Evolutionary conservation across 2,888 invertebrate species (phyloP), one percentile per base, ranked within the genome.

Genomic region (Lydus trimaculatus): DNA sequence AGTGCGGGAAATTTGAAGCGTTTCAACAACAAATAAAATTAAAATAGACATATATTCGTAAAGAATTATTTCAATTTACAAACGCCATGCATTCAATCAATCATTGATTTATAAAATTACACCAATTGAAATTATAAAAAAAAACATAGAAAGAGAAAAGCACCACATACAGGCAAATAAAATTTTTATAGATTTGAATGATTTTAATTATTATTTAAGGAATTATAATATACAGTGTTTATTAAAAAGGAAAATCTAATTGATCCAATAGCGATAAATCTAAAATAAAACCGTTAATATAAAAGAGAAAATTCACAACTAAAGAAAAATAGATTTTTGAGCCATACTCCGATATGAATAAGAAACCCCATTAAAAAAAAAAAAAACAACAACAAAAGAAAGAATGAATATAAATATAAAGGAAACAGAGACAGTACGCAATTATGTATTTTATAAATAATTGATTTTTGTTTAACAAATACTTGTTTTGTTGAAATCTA

Each of bases 1-100:
- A 39, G 17, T 43, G 39, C 39, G 39, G 39, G 39, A 43, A 43
- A 43, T 17, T 43, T 43, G 39, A 43, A 43, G 6, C 7, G 25
- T 63, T 63, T 64, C 17, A n/a, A 52, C 43, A 48, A 63, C 33
- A 63, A 13, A 59, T n/a, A 58, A 31, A 58, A 0, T 17, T 58
- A 13, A 36, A 36, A 36, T n/a, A n/a, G n/a, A n/a, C n/a, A 36
- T 36, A 36, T 36, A 4, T 36, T 36, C 36, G 15, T 33, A 11
- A 33, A 33, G 8, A 11, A 2, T 4, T 33, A 13, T 36, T 1
- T 4, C 0, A 36, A 11, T 36, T 36, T 36, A 36, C 5, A 36
- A 13, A 36, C 13, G 13, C 36, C 36, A 36, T 1, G 4, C 36
- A 36, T 36, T 36, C 4, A 36, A 15, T 36, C 13, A 15, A 36